Conservation (phyloP, 2,113 vertebrate species). For the Gulo gulo region DNA sequence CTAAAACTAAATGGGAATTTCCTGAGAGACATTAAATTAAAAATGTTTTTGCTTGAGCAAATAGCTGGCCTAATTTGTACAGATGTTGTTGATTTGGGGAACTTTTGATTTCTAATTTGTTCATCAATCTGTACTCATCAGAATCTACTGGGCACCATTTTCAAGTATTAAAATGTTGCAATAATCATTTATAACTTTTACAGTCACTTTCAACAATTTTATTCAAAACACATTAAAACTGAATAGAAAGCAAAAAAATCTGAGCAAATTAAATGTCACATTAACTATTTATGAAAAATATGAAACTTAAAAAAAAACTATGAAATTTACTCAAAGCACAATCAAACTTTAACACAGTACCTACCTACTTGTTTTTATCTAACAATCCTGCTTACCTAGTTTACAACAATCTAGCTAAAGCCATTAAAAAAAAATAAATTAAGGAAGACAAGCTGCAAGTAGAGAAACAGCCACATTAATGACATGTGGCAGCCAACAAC, state of each 20-base stretch:
- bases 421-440: not conserved
- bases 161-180: constrained; percentile 38
- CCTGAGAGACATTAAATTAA: constrained; percentile 5
- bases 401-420: constrained; percentile 18
- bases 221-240: constrained; percentile 29
- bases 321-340: constrained; percentile 43
- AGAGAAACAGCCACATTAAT: not conserved
- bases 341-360: not conserved
- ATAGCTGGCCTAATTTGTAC: constrained; percentile 13
- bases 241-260: not conserved
- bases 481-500: not conserved
- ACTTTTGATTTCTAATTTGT: constrained; percentile 32
- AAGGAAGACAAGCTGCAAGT: not conserved
- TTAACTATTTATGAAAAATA: constrained; percentile 24
- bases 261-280: constrained; percentile 22
- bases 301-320: not conserved
- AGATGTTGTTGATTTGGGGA: not conserved
- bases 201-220: not conserved
- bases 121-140: not conserved
- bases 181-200: not conserved
- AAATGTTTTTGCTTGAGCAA: constrained; percentile 25
- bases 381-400: not conserved
- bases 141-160: not conserved
- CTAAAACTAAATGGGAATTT: constrained; percentile 34
- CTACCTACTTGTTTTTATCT: not conserved